Percentiles rank a stretch among this genome's conserved stretches.
Conservation (phyloP, 1,140 invertebrate species). For the Cydia amplana region DNA sequence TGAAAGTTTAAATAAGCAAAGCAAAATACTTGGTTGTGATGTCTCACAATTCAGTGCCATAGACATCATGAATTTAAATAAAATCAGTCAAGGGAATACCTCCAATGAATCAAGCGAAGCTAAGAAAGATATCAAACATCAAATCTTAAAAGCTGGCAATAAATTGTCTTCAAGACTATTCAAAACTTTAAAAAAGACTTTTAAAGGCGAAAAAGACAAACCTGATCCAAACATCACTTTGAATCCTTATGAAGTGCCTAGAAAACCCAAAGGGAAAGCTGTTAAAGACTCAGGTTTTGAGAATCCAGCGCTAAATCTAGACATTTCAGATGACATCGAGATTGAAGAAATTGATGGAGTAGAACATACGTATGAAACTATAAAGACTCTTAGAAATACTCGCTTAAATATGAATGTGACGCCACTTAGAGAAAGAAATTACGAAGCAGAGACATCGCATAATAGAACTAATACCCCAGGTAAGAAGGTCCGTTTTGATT, state of each 20-base stretch:
- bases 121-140: constrained; percentile 63
- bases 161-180: constrained; percentile 76
- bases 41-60: constrained; percentile 69
- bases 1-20: constrained; percentile 70
- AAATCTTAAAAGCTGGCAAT: constrained; percentile 64
- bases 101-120: constrained; percentile 64
- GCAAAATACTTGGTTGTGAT: constrained; percentile 74
- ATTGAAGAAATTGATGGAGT: constrained; percentile 67
- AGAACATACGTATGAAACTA: constrained; percentile 68
- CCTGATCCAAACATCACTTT: constrained; percentile 55
- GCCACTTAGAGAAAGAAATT: constrained; percentile 61
- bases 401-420: constrained; percentile 70
- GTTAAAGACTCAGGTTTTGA: constrained; percentile 67
- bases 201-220: constrained; percentile 77
- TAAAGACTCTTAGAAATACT: constrained; percentile 71
- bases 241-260: constrained; percentile 76
- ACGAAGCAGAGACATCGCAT: constrained; percentile 55
- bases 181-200: constrained; percentile 74
- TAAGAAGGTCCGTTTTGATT: constrained; percentile 77
- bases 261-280: constrained; percentile 63
- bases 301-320: constrained; percentile 72
- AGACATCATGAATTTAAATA: constrained; percentile 75
- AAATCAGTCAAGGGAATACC: constrained; percentile 49
- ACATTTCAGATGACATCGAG: constrained; percentile 76
- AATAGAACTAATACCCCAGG: constrained; percentile 61